Evolutionary conservation across 2,888 invertebrate genomes (phyloP), one percentile per base, ranked within the genome.

Genomic region (Linnaemya tessellans): DNA sequence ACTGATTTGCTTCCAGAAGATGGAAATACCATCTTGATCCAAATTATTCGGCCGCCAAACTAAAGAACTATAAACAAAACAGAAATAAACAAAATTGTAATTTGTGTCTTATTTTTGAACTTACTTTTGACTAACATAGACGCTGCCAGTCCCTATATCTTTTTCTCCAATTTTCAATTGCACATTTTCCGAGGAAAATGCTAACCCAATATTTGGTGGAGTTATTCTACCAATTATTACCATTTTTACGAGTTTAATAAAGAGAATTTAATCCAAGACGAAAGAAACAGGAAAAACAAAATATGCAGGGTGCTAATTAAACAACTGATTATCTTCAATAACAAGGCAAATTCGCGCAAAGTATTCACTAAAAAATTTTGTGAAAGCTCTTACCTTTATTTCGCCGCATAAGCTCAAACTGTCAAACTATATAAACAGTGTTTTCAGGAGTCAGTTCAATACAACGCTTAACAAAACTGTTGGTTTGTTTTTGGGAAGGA

Each of bases 81-180:
- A 43, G n/a, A 62, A 3, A 87, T 8, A 38, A 1, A 54, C 18
- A 70, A 49, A 67, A 20, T 9, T 5, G 8, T 13, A 38, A 65
- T 18, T 25, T 56, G n/a, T 30, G 20, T 5, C 11, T 46, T 11
- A 62, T 49, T 51, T 60, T 62, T 51, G 43, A n/a, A 67, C 89
- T 88, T 83, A 92, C 92, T 91, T 91, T 88, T 91, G 91, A 38
- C 90, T 91, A 7, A 92, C 90, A 80, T 92, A 92, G 49, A 92
- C 81, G 25, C 89, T 91, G 64, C 92, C 92, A 7, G 86, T 88
- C 20, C 90, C 91, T n/a, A 92, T 86, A 3, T 89, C 71, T 71
- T 89, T 89, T 11, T 91, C 88, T 5, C 90, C 92, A 64, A 92
- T 90, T 85, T 92, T 92, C 10, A 92, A 87, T 81, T 90, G 88